Conservation (phyloP, 2,888 invertebrate genomes). For the Embidobia sp. region DNA sequence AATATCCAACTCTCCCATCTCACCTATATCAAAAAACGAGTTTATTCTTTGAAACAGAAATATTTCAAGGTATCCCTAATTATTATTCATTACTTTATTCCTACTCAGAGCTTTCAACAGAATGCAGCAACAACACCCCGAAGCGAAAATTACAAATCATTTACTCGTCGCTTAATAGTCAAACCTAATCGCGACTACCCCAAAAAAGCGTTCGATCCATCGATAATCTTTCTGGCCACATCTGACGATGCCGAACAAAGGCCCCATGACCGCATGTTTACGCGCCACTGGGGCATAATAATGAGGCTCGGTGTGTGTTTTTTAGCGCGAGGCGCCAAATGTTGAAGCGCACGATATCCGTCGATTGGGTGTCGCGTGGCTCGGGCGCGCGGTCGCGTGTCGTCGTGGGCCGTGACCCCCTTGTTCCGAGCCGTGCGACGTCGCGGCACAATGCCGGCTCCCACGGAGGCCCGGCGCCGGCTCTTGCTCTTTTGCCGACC, state of each 20-base stretch:
- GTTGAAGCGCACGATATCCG: constrained; percentile 70
- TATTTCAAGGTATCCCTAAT: no score
- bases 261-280: constrained; percentile 21
- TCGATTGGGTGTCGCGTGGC: constrained; percentile 79
- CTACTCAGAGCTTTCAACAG: no score
- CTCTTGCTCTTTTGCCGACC: constrained; percentile 46
- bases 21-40: no score
- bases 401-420: constrained; percentile 60
- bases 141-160: no score
- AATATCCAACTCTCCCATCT: no score
- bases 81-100: no score
- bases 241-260: constrained; percentile 8
- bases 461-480: constrained; percentile 26
- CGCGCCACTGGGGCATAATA: constrained; percentile 30
- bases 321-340: constrained; percentile 58
- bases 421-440: constrained; percentile 45
- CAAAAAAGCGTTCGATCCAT: background rate
- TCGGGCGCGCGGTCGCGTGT: constrained; percentile 74
- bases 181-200: no score
- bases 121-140: no score
- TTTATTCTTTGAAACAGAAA: no score
- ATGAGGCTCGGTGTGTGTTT: constrained; percentile 44
- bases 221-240: constrained; percentile 13
- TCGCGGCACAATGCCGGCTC: constrained; percentile 32
- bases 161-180: no score